Percentiles rank a stretch among this genome's conserved stretches.
These are phyloP conservation scores for Trachymyrmex septentrionalis DNA, from an alignment of 1,140 invertebrate genomes.

Conservation along the genomic window DNA sequence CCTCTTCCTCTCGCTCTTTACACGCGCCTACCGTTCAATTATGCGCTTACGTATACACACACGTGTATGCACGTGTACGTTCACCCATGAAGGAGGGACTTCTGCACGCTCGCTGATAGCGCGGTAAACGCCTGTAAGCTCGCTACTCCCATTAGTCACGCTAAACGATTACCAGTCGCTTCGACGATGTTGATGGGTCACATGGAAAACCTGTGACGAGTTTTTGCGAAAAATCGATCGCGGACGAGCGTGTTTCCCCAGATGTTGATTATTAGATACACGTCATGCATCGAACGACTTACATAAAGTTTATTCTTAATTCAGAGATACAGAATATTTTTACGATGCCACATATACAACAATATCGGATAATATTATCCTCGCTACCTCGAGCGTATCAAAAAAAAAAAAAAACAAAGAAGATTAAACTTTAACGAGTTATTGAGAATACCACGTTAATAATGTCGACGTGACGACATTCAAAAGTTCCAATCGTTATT, in stretches of 20 bases:
- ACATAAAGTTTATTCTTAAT: not conserved
- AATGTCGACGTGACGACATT: not conserved
- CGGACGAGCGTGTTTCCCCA: not conserved
- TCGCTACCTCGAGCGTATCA: not conserved
- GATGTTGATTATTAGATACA: not conserved
- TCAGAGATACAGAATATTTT: not conserved
- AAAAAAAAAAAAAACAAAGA: not conserved
- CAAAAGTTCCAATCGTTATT: not conserved
- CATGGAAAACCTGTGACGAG: conserved; percentile 42
- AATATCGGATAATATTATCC: too few species aligned
- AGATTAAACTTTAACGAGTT: not conserved
- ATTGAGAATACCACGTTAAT: not conserved
- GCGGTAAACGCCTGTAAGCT: conserved; percentile 43
- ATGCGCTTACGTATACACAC: conserved; percentile 11
- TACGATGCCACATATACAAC: not conserved
- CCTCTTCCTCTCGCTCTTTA: not conserved
- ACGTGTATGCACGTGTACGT: not conserved
- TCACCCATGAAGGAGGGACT: not conserved
- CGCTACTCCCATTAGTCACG: conserved; percentile 48
- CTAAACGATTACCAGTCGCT: conserved; percentile 45
- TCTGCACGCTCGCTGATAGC: conserved; percentile 4
- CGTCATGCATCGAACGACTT: not conserved
- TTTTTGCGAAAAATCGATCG: conserved; percentile 51
- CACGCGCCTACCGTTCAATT: conserved; percentile 46
- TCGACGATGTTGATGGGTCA: conserved; percentile 23